Evolutionary conservation across 2,888 invertebrate species (phyloP), one percentile per base, ranked within the genome.

Genomic region (Siphonodentalium dalli): DNA sequence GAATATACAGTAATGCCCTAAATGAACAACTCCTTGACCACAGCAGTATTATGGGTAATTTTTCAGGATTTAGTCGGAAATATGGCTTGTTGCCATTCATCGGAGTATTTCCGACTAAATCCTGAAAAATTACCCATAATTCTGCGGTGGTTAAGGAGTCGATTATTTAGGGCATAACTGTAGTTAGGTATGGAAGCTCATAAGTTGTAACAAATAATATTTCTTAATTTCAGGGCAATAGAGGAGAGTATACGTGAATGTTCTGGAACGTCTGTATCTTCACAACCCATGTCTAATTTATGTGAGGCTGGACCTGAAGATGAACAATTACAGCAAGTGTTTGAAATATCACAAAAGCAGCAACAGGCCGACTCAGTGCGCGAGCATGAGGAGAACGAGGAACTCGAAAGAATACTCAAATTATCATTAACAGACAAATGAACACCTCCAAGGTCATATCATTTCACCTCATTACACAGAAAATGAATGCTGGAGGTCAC

Each of bases 361-460:
- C 67, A 59, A 42, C 61, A 65, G 38, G 76, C 75, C 35, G 66
- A 61, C 4, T 71, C 66, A 38, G 54, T 56, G 41, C 61, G 68
- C 11, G 63, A 68, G 15, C 55, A 67, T 51, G 53, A 74, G 34
- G 81, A 82, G 54, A 80, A 81, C 47, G 81, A 80, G 49, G 79
- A 82, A 51, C 55, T 82, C 27, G 69, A 77, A 53, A 66, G 66
- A 57, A 78, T 81, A 31, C 55, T 82, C 15, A 66, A 75, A 53
- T 66, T 82, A 24, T 82, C 81, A 0, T 59, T 81, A 26, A 71
- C 71, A 15, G 82, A 82, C n/a, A 82, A 82, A 63, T 75, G 58
- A 59, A 40, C 31, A 29, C 31, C 31, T n/a, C n/a, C n/a, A n/a
- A n/a, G n/a, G n/a, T n/a, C n/a, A n/a, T n/a, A n/a, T n/a, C n/a